Conservation (phyloP, 2,113 vertebrate genomes). For the Maccullochella peelii region DNA sequence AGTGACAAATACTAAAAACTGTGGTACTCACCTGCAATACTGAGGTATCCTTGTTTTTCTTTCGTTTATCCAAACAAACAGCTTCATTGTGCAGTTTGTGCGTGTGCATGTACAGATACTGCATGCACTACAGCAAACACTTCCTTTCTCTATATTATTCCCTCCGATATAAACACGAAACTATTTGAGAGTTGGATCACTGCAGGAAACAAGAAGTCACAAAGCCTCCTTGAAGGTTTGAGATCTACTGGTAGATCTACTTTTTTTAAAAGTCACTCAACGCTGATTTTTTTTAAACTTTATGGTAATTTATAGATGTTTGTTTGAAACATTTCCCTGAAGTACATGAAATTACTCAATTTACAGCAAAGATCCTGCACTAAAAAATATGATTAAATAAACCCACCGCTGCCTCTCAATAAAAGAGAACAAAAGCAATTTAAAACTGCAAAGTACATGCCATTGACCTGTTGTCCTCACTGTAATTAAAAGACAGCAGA, state of each 20-base stretch:
- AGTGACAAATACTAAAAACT: constrained; percentile 29
- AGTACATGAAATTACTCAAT: not conserved
- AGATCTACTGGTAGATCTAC: not conserved
- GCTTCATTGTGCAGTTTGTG: constrained; percentile 4
- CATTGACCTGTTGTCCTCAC: constrained; percentile 56
- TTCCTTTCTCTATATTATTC: not conserved
- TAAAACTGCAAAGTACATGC: constrained; percentile 46
- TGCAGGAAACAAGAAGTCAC: not conserved
- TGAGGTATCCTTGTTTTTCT: not conserved
- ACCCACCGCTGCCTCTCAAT: not conserved
- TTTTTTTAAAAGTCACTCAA: not conserved
- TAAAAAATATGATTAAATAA: constrained; percentile 19
- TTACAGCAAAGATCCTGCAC: not conserved
- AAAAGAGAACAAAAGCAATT: constrained; percentile 50
- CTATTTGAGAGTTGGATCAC: not conserved
- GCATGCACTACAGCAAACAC: not conserved
- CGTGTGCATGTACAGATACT: not conserved
- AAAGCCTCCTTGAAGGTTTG: not conserved
- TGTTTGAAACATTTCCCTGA: not conserved
- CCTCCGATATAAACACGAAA: not conserved
- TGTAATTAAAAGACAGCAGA: constrained; percentile 68
- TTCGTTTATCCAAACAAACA: not conserved
- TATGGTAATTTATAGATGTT: not conserved
- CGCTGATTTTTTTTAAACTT: not conserved
- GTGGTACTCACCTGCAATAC: constrained; percentile 13